Evolutionary conservation across 2,113 vertebrate genomes (phyloP), one percentile per base, ranked within the genome.

Genomic region (Anhinga anhinga): DNA sequence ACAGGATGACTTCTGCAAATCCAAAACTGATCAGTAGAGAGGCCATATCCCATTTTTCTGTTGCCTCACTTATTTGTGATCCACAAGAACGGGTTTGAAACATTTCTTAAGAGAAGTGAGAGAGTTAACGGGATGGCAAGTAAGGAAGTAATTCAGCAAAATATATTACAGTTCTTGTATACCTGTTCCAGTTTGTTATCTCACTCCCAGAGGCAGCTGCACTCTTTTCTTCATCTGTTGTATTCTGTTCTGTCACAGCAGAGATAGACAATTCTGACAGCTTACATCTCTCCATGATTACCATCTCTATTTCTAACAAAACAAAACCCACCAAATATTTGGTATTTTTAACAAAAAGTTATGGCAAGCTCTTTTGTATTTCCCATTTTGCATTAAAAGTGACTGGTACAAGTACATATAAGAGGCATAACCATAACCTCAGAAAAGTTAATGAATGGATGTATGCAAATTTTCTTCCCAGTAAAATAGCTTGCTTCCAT

Each of bases 221-320:
- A 0, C 98, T 99, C 97, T 99, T 99, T 97, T 99, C 99, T 93
- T 99, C 99, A 8, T 99, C 99, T 0, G 99, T 99, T 89, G 99
- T 99, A 95, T 99, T 99, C 95, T 99, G 99, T 90, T 99, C 99
- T 4, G 98, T 99, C 94, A 99, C 95, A 6, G 98, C 85, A 11
- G 98, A 96, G 47, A 95, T 44, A n/a, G 97, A 96, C 59, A 98
- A 82, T 72, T 98, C 98, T 1, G 98, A 98, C 47, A 98, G 95
- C 74, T 99, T 99, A 91, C 99, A 99, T 69, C 98, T 99, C 94
- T 99, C 99, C 99, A 99, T 99, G 93, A 99, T 99, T 86, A 99
- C 99, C 99, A 99, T 99, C 98, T 99, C 99, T 53, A 99, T 99
- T 98, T 99, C 99, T 99, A 95, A 38, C 45, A 89, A 87, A 7